Evolutionary conservation across 30 jellyfish, hydroid and myxozoan genomes (phyloP).

Genomic region (Aurelia sp.): DNA sequence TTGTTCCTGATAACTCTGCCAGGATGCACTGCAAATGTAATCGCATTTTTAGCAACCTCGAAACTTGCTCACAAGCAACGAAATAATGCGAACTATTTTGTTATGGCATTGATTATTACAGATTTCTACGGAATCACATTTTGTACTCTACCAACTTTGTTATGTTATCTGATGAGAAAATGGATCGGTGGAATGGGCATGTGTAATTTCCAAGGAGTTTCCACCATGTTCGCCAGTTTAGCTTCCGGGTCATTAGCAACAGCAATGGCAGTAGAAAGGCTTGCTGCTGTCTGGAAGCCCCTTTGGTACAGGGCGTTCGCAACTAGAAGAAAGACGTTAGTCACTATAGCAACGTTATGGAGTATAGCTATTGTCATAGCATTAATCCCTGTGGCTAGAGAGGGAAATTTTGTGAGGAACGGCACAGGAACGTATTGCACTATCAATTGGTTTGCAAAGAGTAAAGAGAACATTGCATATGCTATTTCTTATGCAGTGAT

Average conservation of each 20-base stretch:
- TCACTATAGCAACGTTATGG: constrained; percentile 22
- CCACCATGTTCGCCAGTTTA: constrained; percentile 71
- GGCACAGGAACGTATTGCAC: constrained; percentile 77
- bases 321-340: constrained; percentile 22
- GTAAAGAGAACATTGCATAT: constrained; percentile 50
- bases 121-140: constrained; percentile 64
- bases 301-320: constrained; percentile 50
- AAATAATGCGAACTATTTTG: constrained; percentile 42
- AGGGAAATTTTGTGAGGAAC: constrained; percentile 62
- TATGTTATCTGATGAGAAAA: constrained; percentile 43
- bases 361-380: constrained; percentile 29
- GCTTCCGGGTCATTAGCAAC: constrained; percentile 77
- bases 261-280: constrained; percentile 67
- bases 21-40: constrained; percentile 51
- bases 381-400: constrained; percentile 45
- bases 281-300: constrained; percentile 65
- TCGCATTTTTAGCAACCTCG: constrained; percentile 62
- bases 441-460: constrained; percentile 68
- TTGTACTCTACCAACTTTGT: constrained; percentile 60
- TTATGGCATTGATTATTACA: constrained; percentile 55
- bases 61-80: constrained; percentile 47
- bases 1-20: constrained; percentile 45
- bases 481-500: constrained; percentile 50
- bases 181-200: constrained; percentile 76
- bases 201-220: constrained; percentile 78